phyloP scores from a whole-genome alignment of 2,888 invertebrate species.

The Kryphioiulus occultus region DNA sequence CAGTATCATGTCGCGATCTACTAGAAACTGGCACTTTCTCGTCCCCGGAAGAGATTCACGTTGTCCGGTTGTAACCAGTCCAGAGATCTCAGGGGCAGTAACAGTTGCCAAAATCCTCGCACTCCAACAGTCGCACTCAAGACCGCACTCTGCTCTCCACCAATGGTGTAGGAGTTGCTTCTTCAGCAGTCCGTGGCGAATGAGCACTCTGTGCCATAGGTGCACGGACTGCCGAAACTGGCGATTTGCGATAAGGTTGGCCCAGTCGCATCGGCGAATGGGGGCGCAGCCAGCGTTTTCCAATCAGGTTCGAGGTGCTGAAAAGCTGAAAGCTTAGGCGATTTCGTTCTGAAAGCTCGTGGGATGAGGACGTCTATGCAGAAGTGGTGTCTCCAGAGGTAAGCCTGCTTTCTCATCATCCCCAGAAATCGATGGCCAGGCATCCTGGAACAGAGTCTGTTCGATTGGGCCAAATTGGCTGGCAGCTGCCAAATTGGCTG shows the following conservation, averaged over 20 bases:
- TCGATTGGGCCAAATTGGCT: background rate
- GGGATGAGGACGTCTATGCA: background rate
- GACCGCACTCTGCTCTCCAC: background rate
- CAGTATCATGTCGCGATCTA: too few relatives aligned
- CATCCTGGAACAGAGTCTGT: background rate
- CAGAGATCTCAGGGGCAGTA: background rate
- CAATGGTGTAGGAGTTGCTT: background rate
- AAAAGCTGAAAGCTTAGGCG: background rate
- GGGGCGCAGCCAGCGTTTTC: background rate
- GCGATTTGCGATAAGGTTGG: background rate
- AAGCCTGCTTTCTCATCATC: background rate
- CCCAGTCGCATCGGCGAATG: background rate
- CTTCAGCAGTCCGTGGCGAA: background rate
- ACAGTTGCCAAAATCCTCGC: background rate
- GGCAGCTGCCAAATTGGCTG: too few relatives aligned
- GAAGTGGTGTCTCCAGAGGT: background rate
- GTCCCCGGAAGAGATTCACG: too few relatives aligned
- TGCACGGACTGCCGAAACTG: background rate
- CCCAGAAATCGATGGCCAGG: background rate
- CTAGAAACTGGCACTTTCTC: too few relatives aligned
- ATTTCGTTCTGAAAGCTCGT: background rate
- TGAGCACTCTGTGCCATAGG: background rate
- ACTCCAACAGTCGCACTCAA: background rate
- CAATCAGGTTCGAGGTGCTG: background rate
- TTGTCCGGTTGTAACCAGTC: background rate